Conservation (phyloP, 2,888 invertebrate genomes). For the Erpobdella octoculata region DNA sequence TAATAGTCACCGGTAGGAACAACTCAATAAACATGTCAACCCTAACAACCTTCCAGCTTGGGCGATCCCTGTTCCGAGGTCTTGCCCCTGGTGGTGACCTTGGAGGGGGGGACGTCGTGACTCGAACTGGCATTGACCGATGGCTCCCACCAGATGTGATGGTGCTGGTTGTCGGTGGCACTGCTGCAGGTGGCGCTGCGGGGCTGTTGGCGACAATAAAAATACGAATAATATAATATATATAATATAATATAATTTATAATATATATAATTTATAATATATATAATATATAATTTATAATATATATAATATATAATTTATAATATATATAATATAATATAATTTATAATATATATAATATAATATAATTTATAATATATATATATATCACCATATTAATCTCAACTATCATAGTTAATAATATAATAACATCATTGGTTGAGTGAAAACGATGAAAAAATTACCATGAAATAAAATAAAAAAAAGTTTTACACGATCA, state of each 20-base stretch:
- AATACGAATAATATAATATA: not conserved
- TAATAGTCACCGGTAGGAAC: not conserved
- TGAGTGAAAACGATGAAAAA: no score
- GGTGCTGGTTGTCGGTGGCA: not conserved
- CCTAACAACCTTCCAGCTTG: slow-evolving; percentile 1
- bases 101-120: not conserved
- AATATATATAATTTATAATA: not conserved
- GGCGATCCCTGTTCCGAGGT: not conserved
- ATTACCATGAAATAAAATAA: no score
- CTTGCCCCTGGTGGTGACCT: not conserved
- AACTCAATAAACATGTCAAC: not conserved
- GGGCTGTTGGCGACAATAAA: not conserved
- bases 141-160: not conserved
- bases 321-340: no score
- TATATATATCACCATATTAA: no score
- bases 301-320: no score
- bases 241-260: not conserved
- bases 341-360: no score
- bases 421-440: no score
- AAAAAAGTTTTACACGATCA: no score
- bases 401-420: no score
- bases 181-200: slow-evolving; percentile 24
- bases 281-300: no score
- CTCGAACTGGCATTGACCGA: not conserved
- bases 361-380: no score